Evolutionary conservation across 2,888 invertebrate species (phyloP), one percentile per base, ranked within the genome.

Genomic region (Bruchidius siliquastri): DNA sequence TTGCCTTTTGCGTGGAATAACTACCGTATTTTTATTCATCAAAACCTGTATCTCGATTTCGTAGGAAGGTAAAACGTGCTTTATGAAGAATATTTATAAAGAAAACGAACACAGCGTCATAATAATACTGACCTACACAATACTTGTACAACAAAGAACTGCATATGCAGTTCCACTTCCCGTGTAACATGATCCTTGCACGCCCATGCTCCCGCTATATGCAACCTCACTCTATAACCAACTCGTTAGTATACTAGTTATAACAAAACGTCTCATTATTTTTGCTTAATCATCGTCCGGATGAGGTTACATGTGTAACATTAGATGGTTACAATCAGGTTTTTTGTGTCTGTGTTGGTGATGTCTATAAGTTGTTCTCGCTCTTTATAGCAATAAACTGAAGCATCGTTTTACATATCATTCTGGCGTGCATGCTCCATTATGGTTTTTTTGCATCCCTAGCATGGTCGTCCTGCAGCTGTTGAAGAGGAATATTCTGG

Each of bases 201-300:
- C 49, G 49, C 49, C 49, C 49, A 49, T 49, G 49, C 3, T 49
- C 49, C 3, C 18, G 49, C 49, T 13, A 49, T 49, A 49, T 68
- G 68, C 68, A 68, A 68, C 68, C 68, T 68, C 68, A 68, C 22
- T 68, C 68, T 21, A 13, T 22, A 68, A 22, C 21, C 68, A 22
- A n/a, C 68, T 68, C 21, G 67, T 71, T 75, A 72, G 74, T 74
- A 71, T 77, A 73, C 72, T 74, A 73, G 72, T 75, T 75, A 74
- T 72, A 70, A 72, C 71, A 72, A 69, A 74, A 70, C 67, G 74
- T 73, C 72, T 77, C 75, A 74, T 77, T 77, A 77, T 77, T 75
- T 74, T 70, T 72, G 77, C 77, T 75, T 75, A 77, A 73, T 77
- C 77, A 77, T 77, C 77, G 73, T 77, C 73, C 73, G 71, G 66